Base-by-base conservation (phyloP, 2,888 invertebrate genomes). In the Lycocerus yunnanus region DNA sequence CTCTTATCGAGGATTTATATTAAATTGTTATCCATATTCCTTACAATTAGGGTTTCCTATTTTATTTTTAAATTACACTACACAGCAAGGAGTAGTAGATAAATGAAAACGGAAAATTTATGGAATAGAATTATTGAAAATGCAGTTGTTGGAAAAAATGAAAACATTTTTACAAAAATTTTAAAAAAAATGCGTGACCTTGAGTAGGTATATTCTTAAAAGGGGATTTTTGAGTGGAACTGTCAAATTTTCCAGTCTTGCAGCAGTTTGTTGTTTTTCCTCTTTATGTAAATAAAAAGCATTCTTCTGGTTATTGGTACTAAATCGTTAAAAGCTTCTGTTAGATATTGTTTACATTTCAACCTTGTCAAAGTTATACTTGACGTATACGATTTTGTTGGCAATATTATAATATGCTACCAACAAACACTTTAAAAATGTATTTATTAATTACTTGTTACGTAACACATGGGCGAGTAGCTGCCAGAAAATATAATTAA, bases 311-410 rank as follows among this genome's bases (percentile, higher is more conserved):
- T n/a, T n/a, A n/a, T 43, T n/a, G 43, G 43, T n/a, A 43, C 43
- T 2, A 43, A 43, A n/a, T n/a, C 43, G 6, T 63, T 63, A 20
- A 13, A 60, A 20, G 18, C 18, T 66, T 71, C 58, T 71, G 58
- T 59, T 66, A 21, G 20, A 58, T 15, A 65, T 59, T 72, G 67
- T 72, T 72, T 67, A 60, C 58, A n/a, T 63, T 68, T 61, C 20
- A 58, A n/a, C 73, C 68, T 73, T 69, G 69, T 58, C 61, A 69
- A 68, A 72, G 73, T 69, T 69, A 69, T 73, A 73, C 24, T 73
- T 73, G 66, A 69, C 72, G 63, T 72, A n/a, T n/a, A 61, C 43
- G 68, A 27, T 20, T 72, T 72, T 43, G 63, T 73, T 73, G 73
- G 73, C 73, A 73, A 73, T 73, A 68, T 68, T 43, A 69, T 68